A percentile compares a stretch with the other conserved stretches of the same genome.
These are phyloP conservation scores for Platalea minor DNA, from an alignment of 2,797 vertebrate genomes.

Conservation along the genomic window DNA sequence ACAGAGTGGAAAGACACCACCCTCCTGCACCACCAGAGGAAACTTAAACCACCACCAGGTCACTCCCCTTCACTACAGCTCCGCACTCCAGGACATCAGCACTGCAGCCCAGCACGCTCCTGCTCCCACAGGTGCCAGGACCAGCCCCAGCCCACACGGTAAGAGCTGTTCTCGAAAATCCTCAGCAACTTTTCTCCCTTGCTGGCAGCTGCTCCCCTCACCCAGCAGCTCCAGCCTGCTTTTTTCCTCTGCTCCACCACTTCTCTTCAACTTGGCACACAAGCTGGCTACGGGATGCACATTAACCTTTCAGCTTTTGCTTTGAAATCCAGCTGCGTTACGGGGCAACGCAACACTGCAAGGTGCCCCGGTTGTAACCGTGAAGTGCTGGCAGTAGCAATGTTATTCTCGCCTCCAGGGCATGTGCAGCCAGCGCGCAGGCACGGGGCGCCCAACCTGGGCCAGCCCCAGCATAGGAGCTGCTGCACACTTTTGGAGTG, in stretches of 20 bases:
- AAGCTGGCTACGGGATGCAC: neutral
- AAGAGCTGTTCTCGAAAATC: conserved; percentile 23
- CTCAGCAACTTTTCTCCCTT: neutral
- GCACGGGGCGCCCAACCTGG: neutral
- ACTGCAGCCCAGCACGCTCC: neutral
- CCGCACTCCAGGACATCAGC: neutral
- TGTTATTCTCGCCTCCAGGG: neutral
- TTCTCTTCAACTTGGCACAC: neutral
- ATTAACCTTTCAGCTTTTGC: neutral
- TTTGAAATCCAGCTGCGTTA: neutral
- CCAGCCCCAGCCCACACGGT: conserved; percentile 38
- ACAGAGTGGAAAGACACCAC: conserved; percentile 73
- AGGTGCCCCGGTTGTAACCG: rapidly evolving
- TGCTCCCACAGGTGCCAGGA: conserved; percentile 4
- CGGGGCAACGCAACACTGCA: rapidly evolving
- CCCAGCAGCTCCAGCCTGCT: neutral
- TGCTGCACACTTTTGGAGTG: neutral
- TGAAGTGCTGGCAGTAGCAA: neutral
- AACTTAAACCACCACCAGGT: conserved; percentile 70
- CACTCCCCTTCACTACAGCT: conserved; percentile 65
- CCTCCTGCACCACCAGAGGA: conserved; percentile 67
- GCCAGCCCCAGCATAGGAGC: neutral
- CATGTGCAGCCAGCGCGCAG: neutral
- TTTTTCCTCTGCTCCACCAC: neutral
- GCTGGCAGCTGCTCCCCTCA: neutral